These are phyloP conservation scores for Stomorhina lunata DNA, from an alignment of 2,888 invertebrate genomes.

Conservation along the genomic window DNA sequence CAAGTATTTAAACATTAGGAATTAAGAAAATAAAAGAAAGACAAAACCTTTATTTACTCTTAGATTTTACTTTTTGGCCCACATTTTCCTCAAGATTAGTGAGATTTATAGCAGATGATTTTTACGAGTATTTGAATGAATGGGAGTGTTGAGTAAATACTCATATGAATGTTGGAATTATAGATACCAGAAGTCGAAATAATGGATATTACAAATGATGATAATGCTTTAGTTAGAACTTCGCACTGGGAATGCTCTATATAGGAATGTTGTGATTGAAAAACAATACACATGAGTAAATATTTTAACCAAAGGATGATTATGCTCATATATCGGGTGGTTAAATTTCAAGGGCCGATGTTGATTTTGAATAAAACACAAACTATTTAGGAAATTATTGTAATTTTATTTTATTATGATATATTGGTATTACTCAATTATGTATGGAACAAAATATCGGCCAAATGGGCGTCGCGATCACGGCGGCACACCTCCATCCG, in stretches of 20 bases:
- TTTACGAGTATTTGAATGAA: background rate
- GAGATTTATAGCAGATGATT: background rate
- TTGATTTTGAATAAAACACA: too few species aligned
- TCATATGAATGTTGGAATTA: background rate
- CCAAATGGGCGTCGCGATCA: too few species aligned
- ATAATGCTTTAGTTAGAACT: constrained; percentile 23
- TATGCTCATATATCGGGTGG: too few species aligned
- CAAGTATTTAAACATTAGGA: too few species aligned
- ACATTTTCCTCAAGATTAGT: constrained; percentile 9
- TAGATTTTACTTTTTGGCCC: constrained; percentile 20
- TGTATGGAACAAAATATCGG: too few species aligned
- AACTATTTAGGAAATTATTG: too few species aligned
- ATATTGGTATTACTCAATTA: too few species aligned
- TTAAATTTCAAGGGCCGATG: too few species aligned
- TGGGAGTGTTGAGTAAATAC: background rate
- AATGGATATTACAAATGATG: constrained; percentile 39
- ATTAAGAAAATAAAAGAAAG: too few species aligned
- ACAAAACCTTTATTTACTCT: constrained; percentile 44
- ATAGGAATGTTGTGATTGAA: background rate
- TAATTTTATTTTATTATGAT: too few species aligned
- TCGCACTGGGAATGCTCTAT: background rate
- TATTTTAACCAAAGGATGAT: constrained; percentile 19
- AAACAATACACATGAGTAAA: constrained; percentile 22
- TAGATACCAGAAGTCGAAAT: constrained; percentile 4
- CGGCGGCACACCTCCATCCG: too few species aligned